Percentiles rank a stretch among this genome's conserved stretches.
phyloP scores from a whole-genome alignment of 1,140 invertebrate species.

The Liolophura sinensis region DNA sequence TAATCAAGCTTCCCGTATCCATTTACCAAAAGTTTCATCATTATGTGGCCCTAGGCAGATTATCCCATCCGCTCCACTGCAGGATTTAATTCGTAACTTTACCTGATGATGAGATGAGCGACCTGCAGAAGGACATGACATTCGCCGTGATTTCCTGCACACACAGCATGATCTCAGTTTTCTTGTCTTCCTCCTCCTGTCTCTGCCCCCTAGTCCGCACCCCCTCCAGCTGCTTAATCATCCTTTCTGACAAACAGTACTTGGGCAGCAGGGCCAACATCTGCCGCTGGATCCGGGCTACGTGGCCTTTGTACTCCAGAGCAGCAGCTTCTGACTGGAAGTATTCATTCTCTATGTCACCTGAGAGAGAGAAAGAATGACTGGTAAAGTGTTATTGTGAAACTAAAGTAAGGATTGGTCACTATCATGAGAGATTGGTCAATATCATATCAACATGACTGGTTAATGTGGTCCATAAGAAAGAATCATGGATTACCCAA shows the following conservation, averaged over 20 bases:
- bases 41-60: too few relatives aligned
- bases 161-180: constrained; percentile 33
- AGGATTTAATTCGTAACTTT: background rate
- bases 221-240: constrained; percentile 41
- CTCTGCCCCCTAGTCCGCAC: constrained; percentile 58
- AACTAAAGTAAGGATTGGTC: too few relatives aligned
- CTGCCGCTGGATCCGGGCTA: constrained; percentile 60
- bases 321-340: constrained; percentile 34
- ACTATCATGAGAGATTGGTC: too few relatives aligned
- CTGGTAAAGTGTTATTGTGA: too few relatives aligned
- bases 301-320: constrained; percentile 53
- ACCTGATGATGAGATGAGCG: constrained; percentile 48
- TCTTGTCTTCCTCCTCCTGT: constrained; percentile 31
- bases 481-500: too few relatives aligned
- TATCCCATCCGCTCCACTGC: background rate
- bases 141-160: constrained; percentile 49
- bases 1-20: too few relatives aligned
- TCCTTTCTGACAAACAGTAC: constrained; percentile 61
- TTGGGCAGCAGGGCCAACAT: constrained; percentile 73
- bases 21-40: too few relatives aligned
- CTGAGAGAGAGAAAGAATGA: constrained; percentile 17
- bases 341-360: constrained; percentile 33
- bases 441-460: too few relatives aligned
- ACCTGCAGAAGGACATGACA: constrained; percentile 48
- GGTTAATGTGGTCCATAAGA: too few relatives aligned